Evolutionary conservation across 2,113 vertebrate genomes (phyloP).

Genomic region (Pelobates fuscus): DNA sequence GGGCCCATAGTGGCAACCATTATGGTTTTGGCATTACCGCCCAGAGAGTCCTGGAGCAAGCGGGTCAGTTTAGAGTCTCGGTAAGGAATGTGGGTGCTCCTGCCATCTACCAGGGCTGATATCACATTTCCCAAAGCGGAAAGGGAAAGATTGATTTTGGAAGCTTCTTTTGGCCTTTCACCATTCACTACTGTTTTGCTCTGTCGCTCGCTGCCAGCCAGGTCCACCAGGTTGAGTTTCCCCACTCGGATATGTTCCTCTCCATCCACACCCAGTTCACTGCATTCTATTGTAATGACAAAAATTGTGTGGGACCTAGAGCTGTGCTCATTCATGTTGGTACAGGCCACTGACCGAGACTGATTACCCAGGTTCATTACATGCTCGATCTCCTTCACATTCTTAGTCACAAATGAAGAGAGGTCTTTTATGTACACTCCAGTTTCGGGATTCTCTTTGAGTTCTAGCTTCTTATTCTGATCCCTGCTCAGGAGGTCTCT

Average conservation of each 20-base stretch:
- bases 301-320: conserved; percentile 95
- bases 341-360: conserved; percentile 86
- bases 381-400: conserved; percentile 91
- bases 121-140: conserved; percentile 95
- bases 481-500: conserved; percentile 90
- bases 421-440: conserved; percentile 93
- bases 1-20: conserved; percentile 95
- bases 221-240: conserved; percentile 94
- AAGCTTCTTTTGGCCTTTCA: conserved; percentile 86
- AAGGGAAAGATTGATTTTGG: conserved; percentile 96
- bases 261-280: conserved; percentile 81
- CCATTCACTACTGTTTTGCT: conserved; percentile 81
- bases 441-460: conserved; percentile 87
- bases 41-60: conserved; percentile 92
- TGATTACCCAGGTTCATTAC: conserved; percentile 94
- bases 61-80: conserved; percentile 96
- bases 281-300: conserved; percentile 90
- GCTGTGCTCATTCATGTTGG: conserved; percentile 93
- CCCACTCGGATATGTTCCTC: conserved; percentile 94
- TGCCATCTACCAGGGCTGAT: conserved; percentile 87
- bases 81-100: conserved; percentile 90
- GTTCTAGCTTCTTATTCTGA: conserved; percentile 85
- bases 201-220: conserved; percentile 94
- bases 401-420: conserved; percentile 93
- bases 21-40: conserved; percentile 93